Evolutionary conservation across 30 jellyfish, hydroid and myxozoan species (phyloP), one percentile per base, ranked within the genome.

Genomic region (Cassiopea xamachana): DNA sequence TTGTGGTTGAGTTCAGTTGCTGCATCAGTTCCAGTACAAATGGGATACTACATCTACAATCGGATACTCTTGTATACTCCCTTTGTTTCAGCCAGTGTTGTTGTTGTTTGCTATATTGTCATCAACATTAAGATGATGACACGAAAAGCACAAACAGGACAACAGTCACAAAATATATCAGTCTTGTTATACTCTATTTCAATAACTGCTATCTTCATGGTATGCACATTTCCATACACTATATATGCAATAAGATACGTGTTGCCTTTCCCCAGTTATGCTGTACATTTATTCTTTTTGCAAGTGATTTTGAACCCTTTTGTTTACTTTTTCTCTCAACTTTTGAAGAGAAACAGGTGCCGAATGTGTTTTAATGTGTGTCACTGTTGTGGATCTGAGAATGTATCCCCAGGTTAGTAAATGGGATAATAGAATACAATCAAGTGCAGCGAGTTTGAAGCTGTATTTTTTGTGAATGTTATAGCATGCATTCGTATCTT

Each of bases 1-100:
- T 48, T 78, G 7, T 78, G 87, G 87, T 46, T 50, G 75, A 75
- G 16, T 59, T 55, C 87, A 19, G 27, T 71, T 71, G 39, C 51
- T 2, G 45, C 39, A 48, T 43, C 44, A 19, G 48, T 10, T 1
- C 87, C 87, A 4, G n/a, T 71, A 1, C 3, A 2, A 7, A 7
- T 15, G 1, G 5, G 14, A 7, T 17, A 7, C 3, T 27, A 71
- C 9, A 5, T 3, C 51, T 71, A 7, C 80, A 7, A 71, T 2
- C 4, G 16, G 51, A 1, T 17, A 4, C 48, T 71, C 43, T 2
- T 39, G 50, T 71, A 18, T 19, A 17, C 5, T 51, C 80, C 80
- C 6, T 19, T 71, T 49, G 16, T 17, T 15, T 18, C 80, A 2
- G 51, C 17, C 27, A 44, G 18, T 17, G 6, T 44, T 2, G 7